A percentile compares a stretch with the other conserved stretches of the same genome.
phyloP scores from a whole-genome alignment of 2,888 invertebrate genomes.

The Galerucella calmariensis region DNA sequence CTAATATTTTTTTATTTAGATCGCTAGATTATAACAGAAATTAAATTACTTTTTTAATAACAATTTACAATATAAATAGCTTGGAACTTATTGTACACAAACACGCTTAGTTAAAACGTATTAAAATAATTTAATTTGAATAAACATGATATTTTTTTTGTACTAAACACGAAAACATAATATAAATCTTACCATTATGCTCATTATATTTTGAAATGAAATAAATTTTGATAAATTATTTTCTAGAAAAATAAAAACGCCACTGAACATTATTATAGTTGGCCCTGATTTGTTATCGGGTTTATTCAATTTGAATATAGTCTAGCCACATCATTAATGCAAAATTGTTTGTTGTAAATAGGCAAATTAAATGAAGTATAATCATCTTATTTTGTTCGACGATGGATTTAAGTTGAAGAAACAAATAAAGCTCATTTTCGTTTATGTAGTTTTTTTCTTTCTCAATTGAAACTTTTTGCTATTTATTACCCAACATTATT shows the following conservation, averaged over 20 bases:
- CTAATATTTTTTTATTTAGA: not conserved
- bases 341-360: slow-evolving; percentile 33
- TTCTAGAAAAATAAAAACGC: not conserved
- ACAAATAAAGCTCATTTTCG: not conserved
- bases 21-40: not conserved
- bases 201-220: no score
- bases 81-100: not conserved
- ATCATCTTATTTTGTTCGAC: slow-evolving; percentile 32
- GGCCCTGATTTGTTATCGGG: slow-evolving; percentile 25
- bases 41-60: not conserved
- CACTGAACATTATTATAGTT: slow-evolving; percentile 17
- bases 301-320: slow-evolving; percentile 32
- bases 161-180: not conserved
- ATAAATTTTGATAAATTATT: no score
- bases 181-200: not conserved
- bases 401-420: slow-evolving; percentile 12
- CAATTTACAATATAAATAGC: slow-evolving; percentile 1
- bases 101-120: not conserved
- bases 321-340: slow-evolving; percentile 34
- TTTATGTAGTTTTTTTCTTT: not conserved
- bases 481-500: slow-evolving; percentile 3
- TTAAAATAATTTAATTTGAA: not conserved
- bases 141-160: not conserved
- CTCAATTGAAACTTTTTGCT: not conserved
- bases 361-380: slow-evolving; percentile 28